Evolutionary conservation across 2,113 vertebrate genomes (phyloP).

Genomic region (Eudyptes chrysolophus): DNA sequence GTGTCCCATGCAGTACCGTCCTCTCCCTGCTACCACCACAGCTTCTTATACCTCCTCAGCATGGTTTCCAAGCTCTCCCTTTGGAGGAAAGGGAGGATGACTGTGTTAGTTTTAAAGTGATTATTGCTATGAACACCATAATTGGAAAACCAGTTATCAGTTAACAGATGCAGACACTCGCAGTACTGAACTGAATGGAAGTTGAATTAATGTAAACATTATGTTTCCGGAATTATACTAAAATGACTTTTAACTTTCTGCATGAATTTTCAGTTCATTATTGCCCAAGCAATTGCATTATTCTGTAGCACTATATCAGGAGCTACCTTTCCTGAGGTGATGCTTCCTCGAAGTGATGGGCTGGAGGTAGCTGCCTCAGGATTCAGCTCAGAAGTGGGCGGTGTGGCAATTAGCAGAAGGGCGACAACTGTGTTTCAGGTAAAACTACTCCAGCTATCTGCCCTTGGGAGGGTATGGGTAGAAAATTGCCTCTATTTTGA

Average conservation of each 20-base stretch:
- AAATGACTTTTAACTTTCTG: constrained; percentile 29
- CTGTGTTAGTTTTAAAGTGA: neutral
- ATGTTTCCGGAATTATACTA: constrained; percentile 14
- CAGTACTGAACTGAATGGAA: neutral
- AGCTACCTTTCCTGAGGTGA: neutral
- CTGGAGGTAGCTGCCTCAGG: neutral
- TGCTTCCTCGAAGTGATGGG: neutral
- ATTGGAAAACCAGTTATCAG: neutral
- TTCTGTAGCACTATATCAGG: neutral
- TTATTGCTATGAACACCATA: neutral
- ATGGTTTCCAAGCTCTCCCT: neutral
- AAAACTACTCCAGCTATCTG: neutral
- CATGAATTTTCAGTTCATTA: constrained; percentile 18
- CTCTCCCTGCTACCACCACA: neutral
- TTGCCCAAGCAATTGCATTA: neutral
- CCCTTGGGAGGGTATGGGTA: neutral
- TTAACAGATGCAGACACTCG: neutral
- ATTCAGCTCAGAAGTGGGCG: neutral
- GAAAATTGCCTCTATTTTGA: neutral
- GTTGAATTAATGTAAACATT: constrained; percentile 24
- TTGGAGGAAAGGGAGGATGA: neutral
- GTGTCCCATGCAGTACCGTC: rapidly evolving
- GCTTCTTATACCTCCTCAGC: neutral
- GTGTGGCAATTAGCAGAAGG: neutral
- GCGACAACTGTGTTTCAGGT: neutral